Base-by-base conservation (phyloP, 2,113 vertebrate genomes). In the Diadophis punctatus region DNA sequence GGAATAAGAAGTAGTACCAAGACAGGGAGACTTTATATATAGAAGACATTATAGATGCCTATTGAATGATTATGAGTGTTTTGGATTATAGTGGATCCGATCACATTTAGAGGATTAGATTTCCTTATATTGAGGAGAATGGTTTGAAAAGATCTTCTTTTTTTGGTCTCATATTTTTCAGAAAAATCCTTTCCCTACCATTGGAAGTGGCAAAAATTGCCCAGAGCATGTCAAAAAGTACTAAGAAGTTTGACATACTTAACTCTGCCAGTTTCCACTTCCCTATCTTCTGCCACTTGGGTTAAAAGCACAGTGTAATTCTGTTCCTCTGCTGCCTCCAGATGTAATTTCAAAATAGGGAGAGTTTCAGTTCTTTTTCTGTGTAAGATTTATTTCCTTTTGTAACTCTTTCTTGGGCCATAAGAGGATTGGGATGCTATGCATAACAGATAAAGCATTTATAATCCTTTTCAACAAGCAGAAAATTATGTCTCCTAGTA, bases 61-160 rank as follows among this genome's bases (percentile, higher is more conserved):
- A 88, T 53, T 60, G 25, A 39, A 39, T 10, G n/a, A 34, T 0
- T 87, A 39, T 88, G 0, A 0, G 4, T 1, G 1, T 12, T 92
- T 93, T 90, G 0, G 34, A 30, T 90, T 84, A 0, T 43, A 80
- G 43, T 84, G 88, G 12, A 46, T 8, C 9, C 8, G 87, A 46
- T 30, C 56, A 20, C 4, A 1, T 43, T 49, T 74, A 30, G n/a
- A 3, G 8, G 4, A 20, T 52, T 91, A 22, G 22, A 8, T 48
- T 89, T n/a, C 60, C 88, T 91, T 51, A 3, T 20, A 86, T 2
- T 34, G 53, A 63, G 39, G 49, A 34, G 30, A 90, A 86, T 52
- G 1, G 0, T 10, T 80, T n/a, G 6, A 88, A n/a, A 68, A 1
- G 39, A 53, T 85, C 74, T 14, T 90, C n/a, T 39, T 84, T 84